phyloP scores from a whole-genome alignment of 1,140 invertebrate species.

The Stegodyphus mimosarum region DNA sequence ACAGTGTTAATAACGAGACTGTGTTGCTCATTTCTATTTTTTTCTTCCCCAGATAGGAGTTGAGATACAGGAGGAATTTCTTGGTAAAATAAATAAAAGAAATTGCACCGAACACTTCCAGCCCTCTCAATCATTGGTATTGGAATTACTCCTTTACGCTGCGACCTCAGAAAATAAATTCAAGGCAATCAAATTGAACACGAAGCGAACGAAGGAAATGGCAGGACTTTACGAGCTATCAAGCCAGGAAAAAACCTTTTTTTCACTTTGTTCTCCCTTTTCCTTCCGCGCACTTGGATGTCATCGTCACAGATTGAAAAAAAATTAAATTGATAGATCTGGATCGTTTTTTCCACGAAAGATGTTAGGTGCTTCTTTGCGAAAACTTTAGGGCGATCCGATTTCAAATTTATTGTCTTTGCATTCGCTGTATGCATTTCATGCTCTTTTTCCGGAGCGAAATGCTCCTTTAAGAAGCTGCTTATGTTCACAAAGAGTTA shows the following conservation, averaged over 20 bases:
- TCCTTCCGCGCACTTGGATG: constrained; percentile 28
- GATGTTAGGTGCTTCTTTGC: constrained; percentile 22
- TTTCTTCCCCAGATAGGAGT: not conserved
- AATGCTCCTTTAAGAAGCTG: constrained; percentile 33
- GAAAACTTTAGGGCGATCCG: constrained; percentile 35
- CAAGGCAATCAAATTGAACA: constrained; percentile 59
- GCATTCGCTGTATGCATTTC: not conserved
- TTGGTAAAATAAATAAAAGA: constrained; percentile 47
- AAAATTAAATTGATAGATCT: constrained; percentile 58
- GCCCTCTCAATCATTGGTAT: constrained; percentile 48
- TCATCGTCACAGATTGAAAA: constrained; percentile 36
- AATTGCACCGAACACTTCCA: constrained; percentile 33
- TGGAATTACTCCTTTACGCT: constrained; percentile 54
- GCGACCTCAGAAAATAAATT: constrained; percentile 56
- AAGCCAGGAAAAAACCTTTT: constrained; percentile 31
- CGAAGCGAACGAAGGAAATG: constrained; percentile 42
- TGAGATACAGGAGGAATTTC: not conserved
- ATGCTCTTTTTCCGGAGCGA: constrained; percentile 1
- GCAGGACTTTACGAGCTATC: constrained; percentile 55
- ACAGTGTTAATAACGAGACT: constrained; percentile 43
- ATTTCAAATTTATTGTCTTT: constrained; percentile 52
- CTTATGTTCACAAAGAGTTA: constrained; percentile 4
- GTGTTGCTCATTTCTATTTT: constrained; percentile 35
- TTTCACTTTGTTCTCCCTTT: not conserved
- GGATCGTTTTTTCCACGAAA: constrained; percentile 4